Base-by-base conservation (phyloP, 2,888 invertebrate genomes). In the Diaprepes abbreviatus region DNA sequence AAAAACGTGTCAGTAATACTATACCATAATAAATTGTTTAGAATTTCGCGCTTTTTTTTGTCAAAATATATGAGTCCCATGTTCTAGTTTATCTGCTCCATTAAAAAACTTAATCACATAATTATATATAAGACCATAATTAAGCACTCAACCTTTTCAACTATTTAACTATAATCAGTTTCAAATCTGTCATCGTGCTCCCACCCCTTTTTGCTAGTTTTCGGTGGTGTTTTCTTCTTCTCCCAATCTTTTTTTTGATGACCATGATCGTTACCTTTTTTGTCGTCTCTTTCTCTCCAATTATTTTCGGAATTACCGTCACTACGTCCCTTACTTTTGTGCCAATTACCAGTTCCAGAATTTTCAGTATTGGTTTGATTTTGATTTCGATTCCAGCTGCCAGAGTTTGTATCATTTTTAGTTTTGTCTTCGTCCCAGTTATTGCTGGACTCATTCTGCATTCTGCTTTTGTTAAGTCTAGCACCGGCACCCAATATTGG, bases 101-200 rank as follows among this genome's bases (percentile, higher is more conserved):
- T n/a, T n/a, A n/a, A n/a, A n/a, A n/a, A n/a, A n/a, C n/a, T n/a
- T n/a, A n/a, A n/a, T n/a, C n/a, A n/a, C n/a, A n/a, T n/a, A n/a
- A n/a, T n/a, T n/a, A n/a, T n/a, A n/a, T n/a, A n/a, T n/a, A n/a
- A n/a, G n/a, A n/a, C n/a, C n/a, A n/a, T n/a, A n/a, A n/a, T 38
- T 55, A 55, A 55, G 55, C 12, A 55, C 55, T 55, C 12, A 1
- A 36, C 35, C 43, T 10, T 21, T 33, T 24, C 38, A 19, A n/a
- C 52, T 14, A 40, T 58, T 74, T 77, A 81, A 78, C 80, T 80
- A 73, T 84, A 84, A 75, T 83, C 81, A 64, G 77, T 83, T 38
- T 83, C 83, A 72, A 83, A 83, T 70, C 84, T 75, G 59, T 84
- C 84, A 68, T 84, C 83, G 58, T 84, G 83, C 66, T 84, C 83